Conservation (phyloP, 2,888 invertebrate genomes). For the Ommatoiulus sabulosus region DNA sequence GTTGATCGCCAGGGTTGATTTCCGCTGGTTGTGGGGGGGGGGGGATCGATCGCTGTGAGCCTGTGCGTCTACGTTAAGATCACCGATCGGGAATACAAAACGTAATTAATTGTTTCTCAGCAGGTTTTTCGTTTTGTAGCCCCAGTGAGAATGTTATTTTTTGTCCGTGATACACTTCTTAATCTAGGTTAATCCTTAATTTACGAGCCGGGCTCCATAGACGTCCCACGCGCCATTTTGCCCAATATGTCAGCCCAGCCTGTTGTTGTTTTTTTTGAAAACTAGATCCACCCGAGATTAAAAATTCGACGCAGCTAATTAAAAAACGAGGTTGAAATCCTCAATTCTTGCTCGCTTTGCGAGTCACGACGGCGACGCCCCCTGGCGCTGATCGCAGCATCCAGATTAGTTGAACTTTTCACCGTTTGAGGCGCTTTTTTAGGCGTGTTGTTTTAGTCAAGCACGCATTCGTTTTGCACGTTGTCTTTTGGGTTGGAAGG, state of each 20-base stretch:
- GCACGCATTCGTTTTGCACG: no score
- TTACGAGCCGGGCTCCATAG: not conserved
- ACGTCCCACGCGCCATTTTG: slow-evolving; percentile 8
- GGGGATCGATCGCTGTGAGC: not conserved
- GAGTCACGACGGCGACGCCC: not conserved
- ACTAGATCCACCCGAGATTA: slow-evolving; percentile 11
- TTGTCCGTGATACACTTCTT: not conserved
- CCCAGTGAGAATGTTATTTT: not conserved
- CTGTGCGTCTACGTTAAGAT: not conserved
- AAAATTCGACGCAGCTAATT: not conserved
- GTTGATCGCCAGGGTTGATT: no score
- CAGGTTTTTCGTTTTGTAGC: not conserved
- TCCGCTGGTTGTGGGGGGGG: no score
- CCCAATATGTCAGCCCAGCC: not conserved
- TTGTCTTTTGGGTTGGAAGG: not conserved
- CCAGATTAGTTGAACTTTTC: not conserved
- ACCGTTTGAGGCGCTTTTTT: not conserved
- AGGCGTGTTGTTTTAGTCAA: not conserved
- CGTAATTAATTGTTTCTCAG: not conserved
- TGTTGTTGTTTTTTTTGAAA: not conserved
- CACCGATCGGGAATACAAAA: not conserved
- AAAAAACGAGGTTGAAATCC: slow-evolving; percentile 2
- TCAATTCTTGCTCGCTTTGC: not conserved
- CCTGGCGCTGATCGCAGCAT: not conserved
- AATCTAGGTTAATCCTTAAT: slow-evolving; percentile 28